A percentile compares a stretch with the other conserved stretches of the same genome.
Conservation (phyloP, 2,113 vertebrate genomes). For the Crocuta crocuta region DNA sequence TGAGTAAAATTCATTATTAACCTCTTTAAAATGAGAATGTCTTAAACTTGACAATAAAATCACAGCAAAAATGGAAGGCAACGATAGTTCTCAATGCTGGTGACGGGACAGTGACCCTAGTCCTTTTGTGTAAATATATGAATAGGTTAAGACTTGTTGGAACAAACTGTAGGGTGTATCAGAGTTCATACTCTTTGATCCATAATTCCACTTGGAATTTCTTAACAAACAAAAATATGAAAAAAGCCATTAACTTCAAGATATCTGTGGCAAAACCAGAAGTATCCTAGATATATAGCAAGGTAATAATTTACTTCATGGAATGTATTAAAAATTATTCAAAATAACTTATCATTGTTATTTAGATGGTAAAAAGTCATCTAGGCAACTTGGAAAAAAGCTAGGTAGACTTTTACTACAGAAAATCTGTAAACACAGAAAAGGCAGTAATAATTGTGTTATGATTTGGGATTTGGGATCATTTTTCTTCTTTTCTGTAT, state of each 20-base stretch:
- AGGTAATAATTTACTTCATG: neutral
- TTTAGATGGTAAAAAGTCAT: neutral
- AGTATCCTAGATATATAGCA: neutral
- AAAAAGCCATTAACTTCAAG: constrained; percentile 29
- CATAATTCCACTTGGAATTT: neutral
- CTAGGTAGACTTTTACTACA: neutral
- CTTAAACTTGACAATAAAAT: neutral
- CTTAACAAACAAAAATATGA: neutral
- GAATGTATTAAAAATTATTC: constrained; percentile 1
- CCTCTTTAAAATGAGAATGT: constrained; percentile 53
- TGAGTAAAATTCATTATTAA: constrained; percentile 47
- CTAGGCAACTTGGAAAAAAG: neutral
- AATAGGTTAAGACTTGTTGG: neutral
- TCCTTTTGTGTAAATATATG: neutral
- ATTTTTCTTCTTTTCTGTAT: constrained; percentile 7
- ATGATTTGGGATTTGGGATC: neutral
- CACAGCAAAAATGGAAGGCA: neutral
- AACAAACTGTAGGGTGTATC: neutral
- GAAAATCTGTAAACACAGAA: neutral
- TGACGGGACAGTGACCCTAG: neutral
- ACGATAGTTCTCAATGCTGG: neutral
- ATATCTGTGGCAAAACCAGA: neutral
- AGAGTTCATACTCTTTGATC: neutral
- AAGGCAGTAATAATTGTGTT: neutral
- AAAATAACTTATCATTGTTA: neutral